A percentile compares a stretch with the other conserved stretches of the same genome.
These are phyloP conservation scores for Dissostichus mawsoni DNA, from an alignment of 2,113 vertebrate species.

Conservation along the genomic window DNA sequence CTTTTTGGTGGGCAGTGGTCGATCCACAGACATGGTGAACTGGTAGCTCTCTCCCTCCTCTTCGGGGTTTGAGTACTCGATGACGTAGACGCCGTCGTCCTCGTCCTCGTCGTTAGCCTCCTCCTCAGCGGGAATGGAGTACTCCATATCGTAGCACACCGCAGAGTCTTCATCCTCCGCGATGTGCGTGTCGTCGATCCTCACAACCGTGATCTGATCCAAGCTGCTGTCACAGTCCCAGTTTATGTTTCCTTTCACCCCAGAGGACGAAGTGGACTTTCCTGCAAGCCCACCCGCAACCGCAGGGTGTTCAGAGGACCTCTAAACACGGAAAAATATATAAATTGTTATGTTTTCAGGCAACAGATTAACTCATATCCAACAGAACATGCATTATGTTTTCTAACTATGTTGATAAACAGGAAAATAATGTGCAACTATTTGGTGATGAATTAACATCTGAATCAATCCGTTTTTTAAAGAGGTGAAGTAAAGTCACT, in stretches of 20 bases:
- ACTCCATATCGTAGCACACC: slow-evolving; percentile 44
- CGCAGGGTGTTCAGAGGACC: rapidly evolving
- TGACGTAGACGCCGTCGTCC: slow-evolving; percentile 50
- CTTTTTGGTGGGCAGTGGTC: slow-evolving; percentile 11
- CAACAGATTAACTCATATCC: neutral
- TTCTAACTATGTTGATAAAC: too few relatives aligned
- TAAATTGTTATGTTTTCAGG: neutral
- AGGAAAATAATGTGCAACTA: too few relatives aligned
- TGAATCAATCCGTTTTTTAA: too few relatives aligned
- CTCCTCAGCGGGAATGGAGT: slow-evolving; percentile 12
- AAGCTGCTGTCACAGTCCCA: neutral
- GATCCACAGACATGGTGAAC: slow-evolving; percentile 48
- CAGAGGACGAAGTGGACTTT: neutral
- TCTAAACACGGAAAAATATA: neutral
- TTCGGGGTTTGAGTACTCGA: slow-evolving; percentile 62
- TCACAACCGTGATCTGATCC: slow-evolving; percentile 58
- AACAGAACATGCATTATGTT: neutral
- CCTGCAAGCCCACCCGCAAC: neutral
- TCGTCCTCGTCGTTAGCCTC: slow-evolving; percentile 7
- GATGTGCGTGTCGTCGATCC: slow-evolving; percentile 42
- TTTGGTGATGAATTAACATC: too few relatives aligned
- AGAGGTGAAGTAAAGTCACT: too few relatives aligned
- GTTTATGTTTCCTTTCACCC: slow-evolving; percentile 18
- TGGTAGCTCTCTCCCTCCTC: slow-evolving; percentile 65
- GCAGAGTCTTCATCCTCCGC: neutral